Evolutionary conservation across 2,797 vertebrate genomes (phyloP), one percentile per base, ranked within the genome.

Genomic region (Hyperoplus immaculatus): DNA sequence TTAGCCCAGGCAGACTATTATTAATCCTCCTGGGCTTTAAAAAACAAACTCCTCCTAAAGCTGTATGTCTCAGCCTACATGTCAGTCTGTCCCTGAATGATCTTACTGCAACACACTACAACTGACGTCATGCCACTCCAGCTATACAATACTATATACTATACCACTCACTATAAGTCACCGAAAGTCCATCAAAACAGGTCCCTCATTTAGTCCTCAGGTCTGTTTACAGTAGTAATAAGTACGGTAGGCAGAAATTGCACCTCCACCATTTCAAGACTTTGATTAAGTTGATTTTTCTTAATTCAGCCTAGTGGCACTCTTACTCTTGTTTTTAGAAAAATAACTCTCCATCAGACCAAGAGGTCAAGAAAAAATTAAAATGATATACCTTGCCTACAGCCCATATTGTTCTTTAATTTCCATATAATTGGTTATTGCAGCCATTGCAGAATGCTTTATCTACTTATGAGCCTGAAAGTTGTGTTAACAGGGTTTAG

Each of bases 401-500:
- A 16, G 63, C 16, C 47, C 49, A 70, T 51, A 57, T 67, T 29
- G 29, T 29, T 29, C 29, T 29, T 29, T 29, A 29, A 79, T 73
- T 73, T 77, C 75, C 49, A 69, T 54, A 49, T 57, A 65, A 81
- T 67, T 69, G 12, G 14, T 72, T 50, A 75, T 71, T 63, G 46
- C 15, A 72, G 50, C 45, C 69, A 38, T 9, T 50, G 58, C 59
- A 70, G 66, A 73, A 69, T 69, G 29, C 29, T 29, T 29, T 29
- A 72, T 77, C 13, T 29, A 53, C 63, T 68, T 72, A 61, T 43
- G 68, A 68, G 60, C 46, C 69, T 62, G 53, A 73, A 71, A 68
- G 71, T 80, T 78, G 62, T 79, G 80, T 82, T 82, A 85, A 89
- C 80, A 83, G 63, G 84, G 75, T 83, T 87, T 81, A 89, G 51